These are phyloP conservation scores for Xestia rhomboidea DNA, from an alignment of 2,888 invertebrate genomes.

Conservation along the genomic window DNA sequence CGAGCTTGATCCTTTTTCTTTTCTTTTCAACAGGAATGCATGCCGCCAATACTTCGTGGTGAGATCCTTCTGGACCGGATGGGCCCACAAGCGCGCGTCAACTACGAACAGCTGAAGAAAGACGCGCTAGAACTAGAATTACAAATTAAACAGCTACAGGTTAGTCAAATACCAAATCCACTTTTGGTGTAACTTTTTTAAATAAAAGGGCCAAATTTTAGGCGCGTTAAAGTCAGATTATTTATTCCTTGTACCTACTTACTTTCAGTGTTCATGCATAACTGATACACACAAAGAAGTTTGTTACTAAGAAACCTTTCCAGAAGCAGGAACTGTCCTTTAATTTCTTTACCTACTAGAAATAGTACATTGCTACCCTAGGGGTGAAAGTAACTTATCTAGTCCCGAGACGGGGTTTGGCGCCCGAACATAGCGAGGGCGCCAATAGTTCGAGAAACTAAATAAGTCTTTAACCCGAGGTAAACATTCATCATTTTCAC, in stretches of 20 bases:
- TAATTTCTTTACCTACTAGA: no score
- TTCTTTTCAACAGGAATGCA: slow-evolving; percentile 90
- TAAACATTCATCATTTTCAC: no score
- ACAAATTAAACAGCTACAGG: slow-evolving; percentile 96
- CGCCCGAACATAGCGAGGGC: no score
- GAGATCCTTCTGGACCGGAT: slow-evolving; percentile 96
- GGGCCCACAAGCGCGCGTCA: slow-evolving; percentile 92
- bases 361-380: no score
- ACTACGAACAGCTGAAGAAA: slow-evolving; percentile 94
- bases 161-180: slow-evolving; percentile 63
- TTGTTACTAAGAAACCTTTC: neutral
- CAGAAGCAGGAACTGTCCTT: no score
- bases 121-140: slow-evolving; percentile 96
- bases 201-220: neutral
- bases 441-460: no score
- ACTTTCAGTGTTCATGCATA: neutral
- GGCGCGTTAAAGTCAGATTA: neutral
- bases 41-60: slow-evolving; percentile 94
- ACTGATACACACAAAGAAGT: neutral
- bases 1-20: neutral
- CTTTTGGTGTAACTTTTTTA: neutral
- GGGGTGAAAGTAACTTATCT: no score
- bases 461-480: no score
- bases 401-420: no score
- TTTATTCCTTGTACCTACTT: neutral